Percentiles rank a stretch among this genome's conserved stretches.
Evolutionary conservation across 2,888 invertebrate species (phyloP).

Genomic region (Pheosia tremula): DNA sequence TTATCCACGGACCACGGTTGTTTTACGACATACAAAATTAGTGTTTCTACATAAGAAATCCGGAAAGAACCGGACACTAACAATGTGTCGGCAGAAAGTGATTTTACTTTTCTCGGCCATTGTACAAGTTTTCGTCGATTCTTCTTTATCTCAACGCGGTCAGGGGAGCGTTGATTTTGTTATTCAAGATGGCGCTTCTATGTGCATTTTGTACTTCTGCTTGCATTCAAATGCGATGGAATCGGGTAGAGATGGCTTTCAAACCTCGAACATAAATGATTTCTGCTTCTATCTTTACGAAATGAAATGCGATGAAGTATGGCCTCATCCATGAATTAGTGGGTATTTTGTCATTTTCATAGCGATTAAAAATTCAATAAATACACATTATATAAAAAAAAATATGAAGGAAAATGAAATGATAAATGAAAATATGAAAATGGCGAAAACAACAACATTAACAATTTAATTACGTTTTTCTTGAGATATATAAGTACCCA

Average conservation of each 20-base stretch:
- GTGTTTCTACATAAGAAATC: conserved; percentile 19
- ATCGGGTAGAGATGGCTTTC: conserved; percentile 27
- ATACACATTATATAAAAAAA: too few species aligned
- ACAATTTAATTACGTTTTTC: too few species aligned
- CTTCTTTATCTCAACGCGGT: conserved; percentile 71
- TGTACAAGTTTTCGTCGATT: conserved; percentile 69
- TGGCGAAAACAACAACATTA: too few species aligned
- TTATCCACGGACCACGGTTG: background rate
- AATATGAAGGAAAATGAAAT: too few species aligned
- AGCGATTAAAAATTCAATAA: too few species aligned
- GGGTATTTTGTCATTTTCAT: too few species aligned
- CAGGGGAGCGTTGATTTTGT: conserved; percentile 59
- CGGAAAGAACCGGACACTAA: conserved; percentile 43
- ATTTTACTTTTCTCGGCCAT: conserved; percentile 70
- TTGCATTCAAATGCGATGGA: conserved; percentile 8
- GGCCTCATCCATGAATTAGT: too few species aligned
- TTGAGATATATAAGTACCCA: too few species aligned
- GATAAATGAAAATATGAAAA: too few species aligned
- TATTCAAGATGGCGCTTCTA: conserved; percentile 35
- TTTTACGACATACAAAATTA: background rate
- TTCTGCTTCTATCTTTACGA: too few species aligned
- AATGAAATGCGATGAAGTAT: too few species aligned
- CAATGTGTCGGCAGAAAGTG: conserved; percentile 61
- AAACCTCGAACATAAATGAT: too few species aligned
- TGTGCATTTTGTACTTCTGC: conserved; percentile 30